Conservation (phyloP, 2,797 vertebrate species). For the Bradypodion ventrale region DNA sequence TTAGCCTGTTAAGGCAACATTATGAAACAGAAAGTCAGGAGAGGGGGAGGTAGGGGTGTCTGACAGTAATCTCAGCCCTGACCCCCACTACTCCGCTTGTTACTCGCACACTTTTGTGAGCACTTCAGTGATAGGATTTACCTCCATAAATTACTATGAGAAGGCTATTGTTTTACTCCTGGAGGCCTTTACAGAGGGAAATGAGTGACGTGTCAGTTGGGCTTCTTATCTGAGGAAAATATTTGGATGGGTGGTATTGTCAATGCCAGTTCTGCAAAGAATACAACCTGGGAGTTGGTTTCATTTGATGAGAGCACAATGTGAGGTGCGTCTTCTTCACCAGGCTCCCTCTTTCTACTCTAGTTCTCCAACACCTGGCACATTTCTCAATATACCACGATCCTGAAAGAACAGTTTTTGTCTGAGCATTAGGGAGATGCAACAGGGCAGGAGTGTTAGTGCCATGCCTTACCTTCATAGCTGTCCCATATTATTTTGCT, state of each 20-base stretch:
- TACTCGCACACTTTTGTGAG: slow-evolving; percentile 32
- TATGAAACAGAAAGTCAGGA: slow-evolving; percentile 53
- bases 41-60: slow-evolving; percentile 41
- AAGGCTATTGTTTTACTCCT: neutral
- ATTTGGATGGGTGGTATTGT: neutral
- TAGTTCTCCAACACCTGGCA: neutral
- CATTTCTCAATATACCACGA: too few relatives aligned
- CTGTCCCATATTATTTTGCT: too few relatives aligned
- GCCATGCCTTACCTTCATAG: too few relatives aligned
- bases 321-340: neutral
- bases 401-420: too few relatives aligned
- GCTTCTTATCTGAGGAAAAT: neutral
- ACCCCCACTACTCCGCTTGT: neutral
- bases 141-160: slow-evolving; percentile 11
- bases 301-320: neutral
- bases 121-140: slow-evolving; percentile 4
- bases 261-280: neutral
- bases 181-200: neutral
- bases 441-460: too few relatives aligned
- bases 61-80: slow-evolving; percentile 58
- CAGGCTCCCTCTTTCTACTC: neutral
- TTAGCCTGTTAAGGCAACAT: slow-evolving; percentile 54
- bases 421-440: too few relatives aligned
- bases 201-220: neutral
- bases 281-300: neutral